Base-by-base conservation (phyloP, 2,113 vertebrate genomes). In the Holacanthus passer region DNA sequence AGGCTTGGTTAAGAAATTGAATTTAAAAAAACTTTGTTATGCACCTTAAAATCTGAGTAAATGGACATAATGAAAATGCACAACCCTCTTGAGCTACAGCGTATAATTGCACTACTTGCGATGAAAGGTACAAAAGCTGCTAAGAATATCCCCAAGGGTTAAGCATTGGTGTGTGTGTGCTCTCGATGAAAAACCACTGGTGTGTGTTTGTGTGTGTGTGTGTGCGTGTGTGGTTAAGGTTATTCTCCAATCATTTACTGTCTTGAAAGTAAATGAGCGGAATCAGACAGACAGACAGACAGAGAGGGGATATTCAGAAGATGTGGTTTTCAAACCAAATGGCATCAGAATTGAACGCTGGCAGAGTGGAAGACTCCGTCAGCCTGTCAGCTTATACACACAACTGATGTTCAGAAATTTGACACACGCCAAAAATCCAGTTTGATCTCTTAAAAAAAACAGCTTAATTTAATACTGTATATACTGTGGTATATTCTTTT, bases 381-480 rank as follows among this genome's bases (percentile, higher is more conserved):
- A 88, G 82, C 70, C 84, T 55, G 89, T 90, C 90, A 92, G 89
- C 82, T 92, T 92, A 92, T 88, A 87, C 73, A 74, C 66, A 84
- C 82, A 85, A 88, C 52, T 86, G 76, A 88, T 89, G 87, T 73
- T 89, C 58, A 86, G 82, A 87, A 76, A 89, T 87, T 88, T 89
- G 87, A 93, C 82, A 76, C 35, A 37, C 14, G 76, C 81, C 84
- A 89, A 88, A 88, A 89, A 78, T 93, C 91, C 92, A 94, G 92
- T 93, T 93, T 91, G 88, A 94, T 78, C 85, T 86, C 71, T 84
- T 71, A 48, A 88, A 68, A 58, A 86, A 77, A 79, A 79, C 82
- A 88, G 92, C 94, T 95, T 94, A 94, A 93, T 93, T 94, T 95
- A 92, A 94, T 94, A 93, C 89, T 93, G 87, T 89, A 91, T 92